Base-by-base conservation (phyloP, 2,888 invertebrate genomes). In the Napeogenes inachia region DNA sequence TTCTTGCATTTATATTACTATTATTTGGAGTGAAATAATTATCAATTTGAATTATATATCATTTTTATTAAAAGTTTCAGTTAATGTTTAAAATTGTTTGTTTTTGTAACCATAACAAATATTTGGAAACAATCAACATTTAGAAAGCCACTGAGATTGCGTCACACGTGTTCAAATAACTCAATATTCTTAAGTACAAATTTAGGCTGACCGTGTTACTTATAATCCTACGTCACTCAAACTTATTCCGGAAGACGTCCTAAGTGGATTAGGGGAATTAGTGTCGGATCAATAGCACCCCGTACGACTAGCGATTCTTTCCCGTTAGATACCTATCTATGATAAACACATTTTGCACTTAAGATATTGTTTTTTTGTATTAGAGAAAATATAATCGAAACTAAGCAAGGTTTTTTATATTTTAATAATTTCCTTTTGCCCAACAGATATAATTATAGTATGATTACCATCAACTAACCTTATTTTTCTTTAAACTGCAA, bases 241-340 rank as follows among this genome's bases (percentile, higher is more conserved):
- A 81, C 87, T 86, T 84, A 85, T 78, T 76, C 68, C 74, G 72
- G 78, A 79, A 82, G 79, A 79, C 79, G 77, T 71, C 68, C 76
- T 85, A 85, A 87, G 83, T 85, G 85, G 86, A 86, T 87, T 84
- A 84, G 73, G 75, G 73, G 84, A 74, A 84, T 86, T 85, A 85
- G 75, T 77, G 80, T 73, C 78, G 79, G 84, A 83, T 86, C 84
- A 84, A 86, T 85, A 81, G 77, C 76, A 78, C 69, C 69, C 65
- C 68, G 67, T 61, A 63, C 63, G 62, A 64, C 67, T 70, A 72
- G 76, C 73, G 73, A 73, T 71, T 74, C 72, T 73, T 71, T 71
- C 68, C 61, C 62, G 68, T 67, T 66, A 63, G 61, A 60, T 56
- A 57, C 60, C 50, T 59, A 65, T 62, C 54, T 45, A 47, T 50